A percentile compares a stretch with the other conserved stretches of the same genome.
phyloP scores from a whole-genome alignment of 2,888 invertebrate species.

The Pseudoips prasinana region DNA sequence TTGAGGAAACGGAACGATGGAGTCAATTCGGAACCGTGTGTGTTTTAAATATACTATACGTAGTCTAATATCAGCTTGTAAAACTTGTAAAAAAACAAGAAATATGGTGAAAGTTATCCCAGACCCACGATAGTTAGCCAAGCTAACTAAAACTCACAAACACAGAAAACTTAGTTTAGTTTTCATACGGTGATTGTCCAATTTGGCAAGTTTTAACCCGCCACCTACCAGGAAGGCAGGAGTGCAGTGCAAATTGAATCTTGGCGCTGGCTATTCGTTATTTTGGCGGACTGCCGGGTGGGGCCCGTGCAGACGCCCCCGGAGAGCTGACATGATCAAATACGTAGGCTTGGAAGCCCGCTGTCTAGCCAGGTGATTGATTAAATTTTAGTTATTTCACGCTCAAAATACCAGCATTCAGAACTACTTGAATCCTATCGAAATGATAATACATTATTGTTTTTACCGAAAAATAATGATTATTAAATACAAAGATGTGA shows the following conservation, averaged over 20 bases:
- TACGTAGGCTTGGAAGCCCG: slow-evolving; percentile 2
- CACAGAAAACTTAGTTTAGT: slow-evolving; percentile 25
- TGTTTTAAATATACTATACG: too few relatives aligned
- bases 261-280: slow-evolving; percentile 51
- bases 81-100: too few relatives aligned
- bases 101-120: too few relatives aligned
- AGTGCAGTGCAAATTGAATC: slow-evolving; percentile 63
- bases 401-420: slow-evolving; percentile 6
- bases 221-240: slow-evolving; percentile 39
- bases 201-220: slow-evolving; percentile 58
- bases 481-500: too few relatives aligned
- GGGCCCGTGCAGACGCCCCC: slow-evolving; percentile 5
- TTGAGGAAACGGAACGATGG: too few relatives aligned
- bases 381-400: slow-evolving; percentile 19
- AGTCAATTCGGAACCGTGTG: too few relatives aligned
- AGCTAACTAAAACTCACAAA: slow-evolving; percentile 22
- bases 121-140: slow-evolving; percentile 13
- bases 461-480: too few relatives aligned
- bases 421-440: too few relatives aligned
- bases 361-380: slow-evolving; percentile 19
- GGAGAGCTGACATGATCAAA: slow-evolving; percentile 11
- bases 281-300: slow-evolving; percentile 33
- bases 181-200: slow-evolving; percentile 44
- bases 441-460: too few relatives aligned
- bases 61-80: too few relatives aligned